Evolutionary conservation across 1,140 invertebrate genomes (phyloP), one percentile per base, ranked within the genome.

Genomic region (Rhyacophila brunnea): DNA sequence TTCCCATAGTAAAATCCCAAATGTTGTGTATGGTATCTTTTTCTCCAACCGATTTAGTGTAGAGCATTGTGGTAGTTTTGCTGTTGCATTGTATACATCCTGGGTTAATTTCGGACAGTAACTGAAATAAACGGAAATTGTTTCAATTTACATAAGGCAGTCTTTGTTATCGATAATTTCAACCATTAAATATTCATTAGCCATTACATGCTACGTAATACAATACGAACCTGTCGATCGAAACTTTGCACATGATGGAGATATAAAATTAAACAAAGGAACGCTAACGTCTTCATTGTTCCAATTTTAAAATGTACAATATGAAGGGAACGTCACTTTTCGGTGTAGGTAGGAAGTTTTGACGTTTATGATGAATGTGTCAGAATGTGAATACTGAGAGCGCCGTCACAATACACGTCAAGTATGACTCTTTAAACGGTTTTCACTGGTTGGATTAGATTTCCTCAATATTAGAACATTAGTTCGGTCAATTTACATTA

Each of bases 1-100:
- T 71, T 11, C 75, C 69, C 17, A 59, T 43, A 23, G 77, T 77
- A 60, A 85, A 84, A 66, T 84, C 82, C 83, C 83, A 85, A 18
- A 85, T 48, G 62, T 84, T 82, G 63, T 85, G 83, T 2, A 85
- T 66, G 0, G 77, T 79, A 65, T 85, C 81, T 44, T 74, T 71
- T 2, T 67, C 53, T 14, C 83, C 81, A 32, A 77, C 71, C 1
- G 80, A 79, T 64, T 66, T 68, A 2, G 82, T 67, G 67, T 85
- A 79, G 3, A 82, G 65, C 14, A 83, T 65, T 4, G 74, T 80
- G 5, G 70, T 68, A 44, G 60, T 44, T 6, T 67, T 52, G n/a
- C 47, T 50, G 15, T 63, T 57, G 56, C 73, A 75, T 6, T 28
- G 44, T 0, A 53, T 7, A 53, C 72, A 74, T 19, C 70, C 70